Base-by-base conservation (phyloP, 1,140 invertebrate species). In the Pemphigus obesinymphae region DNA sequence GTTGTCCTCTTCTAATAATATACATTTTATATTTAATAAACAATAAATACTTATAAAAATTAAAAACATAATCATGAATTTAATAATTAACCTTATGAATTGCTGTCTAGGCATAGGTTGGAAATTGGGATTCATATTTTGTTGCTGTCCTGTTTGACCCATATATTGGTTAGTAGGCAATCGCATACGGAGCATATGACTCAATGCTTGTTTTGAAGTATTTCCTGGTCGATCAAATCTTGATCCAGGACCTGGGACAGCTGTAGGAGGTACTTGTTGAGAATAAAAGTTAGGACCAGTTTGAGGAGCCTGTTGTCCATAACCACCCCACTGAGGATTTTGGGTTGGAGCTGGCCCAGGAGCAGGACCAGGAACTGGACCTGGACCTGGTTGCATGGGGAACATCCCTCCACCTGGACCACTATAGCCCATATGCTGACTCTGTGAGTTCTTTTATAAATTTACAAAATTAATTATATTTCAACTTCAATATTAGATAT, bases 141-240 rank as follows among this genome's bases (percentile, higher is more conserved):
- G 83, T 83, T 86, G 87, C 43, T 85, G 85, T 40, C 84, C 82
- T 63, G 61, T 70, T 72, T 73, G 78, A 53, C 80, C 80, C 85
- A 90, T 89, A 75, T 89, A 89, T 83, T 89, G 89, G 82, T 87
- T 88, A 1, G 88, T 88, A 5, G 87, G 88, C 34, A 90, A 86
- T 34, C 91, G 88, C 83, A 92, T 89, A 1, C 94, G 89, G 68
- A 97, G 87, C 93, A 97, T 95, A 83, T 95, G 92, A 4, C 93
- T 94, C 3, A 97, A 86, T 1, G 95, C 95, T 85, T 94, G 93
- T 85, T 96, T 96, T 0, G 94, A 94, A 84, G 92, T 91, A 85
- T 92, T 91, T 85, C 91, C 87, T 0, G 92, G 91, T 40, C 92
- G 87, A 82, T 93, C 92, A 80, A 92, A 92, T 66, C 92, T 88